Evolutionary conservation across 2,888 invertebrate genomes (phyloP), one percentile per base, ranked within the genome.

Genomic region (Chrysolina americana): DNA sequence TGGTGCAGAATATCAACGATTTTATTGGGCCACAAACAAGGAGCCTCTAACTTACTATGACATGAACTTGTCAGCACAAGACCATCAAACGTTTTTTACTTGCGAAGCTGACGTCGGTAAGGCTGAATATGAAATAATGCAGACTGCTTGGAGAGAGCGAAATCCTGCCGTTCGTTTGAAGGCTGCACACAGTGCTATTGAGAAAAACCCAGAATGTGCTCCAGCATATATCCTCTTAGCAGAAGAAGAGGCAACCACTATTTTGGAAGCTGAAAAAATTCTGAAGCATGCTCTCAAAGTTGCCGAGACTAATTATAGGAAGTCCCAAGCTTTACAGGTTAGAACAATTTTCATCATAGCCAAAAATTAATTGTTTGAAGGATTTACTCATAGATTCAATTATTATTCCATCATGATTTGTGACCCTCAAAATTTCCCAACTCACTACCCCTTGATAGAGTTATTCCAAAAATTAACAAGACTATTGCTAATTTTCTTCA

Each of bases 41-140:
- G 98, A 99, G 81, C 98, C 99, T 0, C 91, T 99, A 59, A 99
- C 99, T 0, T 99, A 97, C 89, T 98, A 99, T 88, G 99, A 99
- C 86, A 98, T 99, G 98, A 99, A 99, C 89, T 90, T 99, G 62
- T 98, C 98, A 0, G 98, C 99, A 21, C 98, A 99, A 89, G 99
- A 99, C 89, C 99, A 99, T 89, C 98, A 98, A 88, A 97, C 96
- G 5, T 96, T 97, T 89, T 97, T 98, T 86, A 97, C 96, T 0
- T 96, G 97, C 88, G 97, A 97, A 87, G 94, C 93, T 65, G 97
- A 98, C 87, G 92, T 91, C 1, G 95, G 95, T 44, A 95, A 94
- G 87, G 93, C 94, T 4, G 97, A 97, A 86, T 96, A 96, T 88
- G 96, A 97, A 89, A 94, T 96, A 83, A 97, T 98, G 97, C 96